Evolutionary conservation across 2,888 invertebrate species (phyloP).

Genomic region (Portevinia maculata): DNA sequence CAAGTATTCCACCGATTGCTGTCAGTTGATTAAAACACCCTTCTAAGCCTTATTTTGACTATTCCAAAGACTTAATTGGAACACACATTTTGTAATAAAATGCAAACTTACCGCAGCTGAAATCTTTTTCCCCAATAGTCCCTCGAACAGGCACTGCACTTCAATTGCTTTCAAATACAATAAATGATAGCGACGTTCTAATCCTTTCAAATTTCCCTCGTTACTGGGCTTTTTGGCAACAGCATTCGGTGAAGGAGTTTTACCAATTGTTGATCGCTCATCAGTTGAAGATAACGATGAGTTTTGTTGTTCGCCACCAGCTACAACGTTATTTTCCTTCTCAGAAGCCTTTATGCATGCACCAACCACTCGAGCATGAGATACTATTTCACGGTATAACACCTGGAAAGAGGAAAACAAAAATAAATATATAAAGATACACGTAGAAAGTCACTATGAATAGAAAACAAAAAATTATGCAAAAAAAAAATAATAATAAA

Average conservation of each 20-base stretch:
- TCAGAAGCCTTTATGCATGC: slow-evolving; percentile 88
- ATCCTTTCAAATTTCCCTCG: slow-evolving; percentile 84
- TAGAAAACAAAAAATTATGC: slow-evolving; percentile 50
- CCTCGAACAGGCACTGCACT: slow-evolving; percentile 96
- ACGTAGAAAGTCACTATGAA: slow-evolving; percentile 38
- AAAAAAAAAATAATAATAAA: slow-evolving; percentile 71
- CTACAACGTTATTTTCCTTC: slow-evolving; percentile 80
- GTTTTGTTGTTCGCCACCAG: slow-evolving; percentile 77
- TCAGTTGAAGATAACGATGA: slow-evolving; percentile 78
- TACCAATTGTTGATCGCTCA: slow-evolving; percentile 71
- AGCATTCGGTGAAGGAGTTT: slow-evolving; percentile 76
- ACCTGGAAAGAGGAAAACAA: slow-evolving; percentile 85
- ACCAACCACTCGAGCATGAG: slow-evolving; percentile 94
- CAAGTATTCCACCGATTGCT: no score
- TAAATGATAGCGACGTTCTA: slow-evolving; percentile 95
- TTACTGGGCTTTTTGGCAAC: slow-evolving; percentile 48
- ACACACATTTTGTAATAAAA: not conserved
- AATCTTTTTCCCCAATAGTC: slow-evolving; percentile 88
- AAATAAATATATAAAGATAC: slow-evolving; percentile 12
- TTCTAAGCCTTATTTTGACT: not conserved
- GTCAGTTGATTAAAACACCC: not conserved
- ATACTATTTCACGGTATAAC: slow-evolving; percentile 96
- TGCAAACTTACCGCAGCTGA: slow-evolving; percentile 85
- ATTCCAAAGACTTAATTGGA: not conserved
- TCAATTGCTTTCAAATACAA: slow-evolving; percentile 94